These are phyloP conservation scores for Andrena bicolor DNA, from an alignment of 2,888 invertebrate species.

Conservation along the genomic window DNA sequence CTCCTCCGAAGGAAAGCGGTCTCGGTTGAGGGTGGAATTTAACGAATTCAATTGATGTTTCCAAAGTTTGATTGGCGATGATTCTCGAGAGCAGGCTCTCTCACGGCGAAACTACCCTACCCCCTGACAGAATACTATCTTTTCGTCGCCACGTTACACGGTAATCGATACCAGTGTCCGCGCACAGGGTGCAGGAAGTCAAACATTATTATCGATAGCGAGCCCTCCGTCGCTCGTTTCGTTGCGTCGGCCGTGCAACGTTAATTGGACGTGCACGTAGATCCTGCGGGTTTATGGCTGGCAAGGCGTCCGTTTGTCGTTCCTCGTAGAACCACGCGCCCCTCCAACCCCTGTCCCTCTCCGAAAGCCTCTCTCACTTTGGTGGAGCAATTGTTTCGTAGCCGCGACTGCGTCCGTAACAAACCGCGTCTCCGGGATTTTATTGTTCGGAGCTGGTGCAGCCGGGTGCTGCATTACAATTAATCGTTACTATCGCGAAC, in stretches of 20 bases:
- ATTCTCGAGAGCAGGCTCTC: background rate
- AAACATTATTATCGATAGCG: constrained; percentile 67
- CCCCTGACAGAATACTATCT: constrained; percentile 34
- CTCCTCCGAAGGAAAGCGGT: too few species aligned
- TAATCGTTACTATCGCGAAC: constrained; percentile 46
- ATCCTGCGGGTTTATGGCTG: constrained; percentile 46
- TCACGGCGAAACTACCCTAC: background rate
- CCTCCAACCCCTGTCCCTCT: background rate
- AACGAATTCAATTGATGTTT: too few species aligned
- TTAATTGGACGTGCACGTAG: constrained; percentile 58
- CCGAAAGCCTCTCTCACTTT: background rate
- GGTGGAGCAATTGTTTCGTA: constrained; percentile 18
- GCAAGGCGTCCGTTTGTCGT: constrained; percentile 23
- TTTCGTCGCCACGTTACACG: constrained; percentile 41
- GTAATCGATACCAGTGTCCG: constrained; percentile 54
- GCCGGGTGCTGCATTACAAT: constrained; percentile 19
- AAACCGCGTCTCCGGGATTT: constrained; percentile 35
- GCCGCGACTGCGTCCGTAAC: constrained; percentile 4
- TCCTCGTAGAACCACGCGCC: constrained; percentile 3
- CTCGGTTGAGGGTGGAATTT: background rate
- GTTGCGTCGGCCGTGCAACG: constrained; percentile 42
- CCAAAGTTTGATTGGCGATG: background rate
- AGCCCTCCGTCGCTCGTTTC: constrained; percentile 39
- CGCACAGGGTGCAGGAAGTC: constrained; percentile 55
- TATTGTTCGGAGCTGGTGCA: constrained; percentile 30